Evolutionary conservation across 2,888 invertebrate species (phyloP).

Genomic region (Drosophila sordidula): DNA sequence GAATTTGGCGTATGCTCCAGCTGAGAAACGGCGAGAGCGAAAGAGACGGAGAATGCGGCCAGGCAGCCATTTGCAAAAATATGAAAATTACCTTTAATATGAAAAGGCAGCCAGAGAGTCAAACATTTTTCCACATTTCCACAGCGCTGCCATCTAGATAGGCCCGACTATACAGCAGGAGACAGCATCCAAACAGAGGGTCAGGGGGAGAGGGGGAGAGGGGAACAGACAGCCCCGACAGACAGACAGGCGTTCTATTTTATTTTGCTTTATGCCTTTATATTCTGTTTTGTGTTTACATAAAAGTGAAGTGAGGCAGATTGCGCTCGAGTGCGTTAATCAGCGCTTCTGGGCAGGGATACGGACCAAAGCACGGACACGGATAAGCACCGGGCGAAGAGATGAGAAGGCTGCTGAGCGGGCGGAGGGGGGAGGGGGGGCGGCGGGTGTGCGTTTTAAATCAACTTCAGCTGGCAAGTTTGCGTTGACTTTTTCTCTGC

Average conservation of each 20-base stretch:
- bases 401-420: neutral
- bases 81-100: slow-evolving; percentile 81
- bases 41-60: slow-evolving; percentile 21
- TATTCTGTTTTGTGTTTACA: slow-evolving; percentile 81
- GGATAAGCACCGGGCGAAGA: slow-evolving; percentile 16
- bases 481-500: slow-evolving; percentile 64
- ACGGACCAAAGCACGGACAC: slow-evolving; percentile 31
- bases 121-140: slow-evolving; percentile 56
- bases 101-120: slow-evolving; percentile 65
- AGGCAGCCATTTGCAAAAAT: slow-evolving; percentile 73
- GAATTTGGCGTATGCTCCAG: slow-evolving; percentile 65
- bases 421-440: neutral
- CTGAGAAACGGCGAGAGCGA: slow-evolving; percentile 6
- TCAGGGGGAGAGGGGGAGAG: neutral
- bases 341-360: slow-evolving; percentile 74
- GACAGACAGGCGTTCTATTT: slow-evolving; percentile 66
- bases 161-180: slow-evolving; percentile 39
- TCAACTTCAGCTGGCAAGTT: slow-evolving; percentile 60
- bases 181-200: slow-evolving; percentile 4
- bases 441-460: slow-evolving; percentile 49
- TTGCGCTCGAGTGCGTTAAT: slow-evolving; percentile 82
- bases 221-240: neutral
- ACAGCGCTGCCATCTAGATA: slow-evolving; percentile 72
- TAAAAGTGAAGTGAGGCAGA: slow-evolving; percentile 81
- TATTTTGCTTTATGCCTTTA: slow-evolving; percentile 77